Percentiles rank a stretch among this genome's conserved stretches.
phyloP scores from a whole-genome alignment of 1,140 invertebrate species.

The Drosophila watanabei region DNA sequence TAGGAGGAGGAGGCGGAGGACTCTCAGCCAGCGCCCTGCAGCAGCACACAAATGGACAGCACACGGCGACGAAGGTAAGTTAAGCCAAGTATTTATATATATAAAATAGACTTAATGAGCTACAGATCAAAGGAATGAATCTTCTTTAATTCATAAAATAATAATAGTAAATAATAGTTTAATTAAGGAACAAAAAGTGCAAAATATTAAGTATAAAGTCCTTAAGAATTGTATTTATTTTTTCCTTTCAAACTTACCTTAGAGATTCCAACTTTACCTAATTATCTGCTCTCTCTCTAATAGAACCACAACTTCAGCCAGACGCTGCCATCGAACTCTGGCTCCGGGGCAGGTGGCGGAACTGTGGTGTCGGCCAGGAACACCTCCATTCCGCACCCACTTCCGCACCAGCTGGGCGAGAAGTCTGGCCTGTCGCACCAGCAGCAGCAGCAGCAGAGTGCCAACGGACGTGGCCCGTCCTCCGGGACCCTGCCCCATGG shows the following conservation, averaged over 20 bases:
- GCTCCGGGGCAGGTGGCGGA: slow-evolving; percentile 25
- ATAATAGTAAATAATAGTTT: no score
- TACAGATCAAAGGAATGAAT: no score
- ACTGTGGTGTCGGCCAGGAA: slow-evolving; percentile 74
- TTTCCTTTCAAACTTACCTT: no score
- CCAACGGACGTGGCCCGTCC: slow-evolving; percentile 39
- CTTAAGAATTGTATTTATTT: no score
- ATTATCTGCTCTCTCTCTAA: not conserved
- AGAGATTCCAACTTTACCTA: no score
- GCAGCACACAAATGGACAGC: slow-evolving; percentile 67
- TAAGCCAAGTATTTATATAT: not conserved
- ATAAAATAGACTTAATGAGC: no score
- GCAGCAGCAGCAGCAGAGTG: slow-evolving; percentile 29
- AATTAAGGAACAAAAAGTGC: no score
- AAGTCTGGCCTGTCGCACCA: slow-evolving; percentile 56
- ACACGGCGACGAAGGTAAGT: slow-evolving; percentile 60
- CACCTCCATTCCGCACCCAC: slow-evolving; percentile 83
- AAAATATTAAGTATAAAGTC: no score
- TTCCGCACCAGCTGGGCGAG: slow-evolving; percentile 79
- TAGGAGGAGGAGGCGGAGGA: slow-evolving; percentile 17
- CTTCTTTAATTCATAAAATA: no score
- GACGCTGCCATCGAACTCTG: slow-evolving; percentile 54
- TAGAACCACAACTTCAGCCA: slow-evolving; percentile 69
- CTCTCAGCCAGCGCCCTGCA: slow-evolving; percentile 68
- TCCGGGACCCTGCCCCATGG: slow-evolving; percentile 46